Conservation (phyloP, 2,888 invertebrate species). For the Hirtodrosophila trivittata region DNA sequence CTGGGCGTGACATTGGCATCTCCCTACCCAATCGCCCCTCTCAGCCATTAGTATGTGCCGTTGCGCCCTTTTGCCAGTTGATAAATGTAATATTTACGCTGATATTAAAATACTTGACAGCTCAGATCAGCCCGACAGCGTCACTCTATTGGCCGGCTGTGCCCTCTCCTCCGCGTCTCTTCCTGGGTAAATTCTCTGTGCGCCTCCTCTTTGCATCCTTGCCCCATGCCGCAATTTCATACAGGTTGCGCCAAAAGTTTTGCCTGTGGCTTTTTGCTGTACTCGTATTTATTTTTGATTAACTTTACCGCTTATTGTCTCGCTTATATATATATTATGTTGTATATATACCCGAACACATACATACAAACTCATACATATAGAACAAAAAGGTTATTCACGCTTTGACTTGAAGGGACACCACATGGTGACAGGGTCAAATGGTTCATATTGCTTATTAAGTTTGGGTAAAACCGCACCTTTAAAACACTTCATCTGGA, state of each 20-base stretch:
- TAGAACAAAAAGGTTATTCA: conserved; percentile 15
- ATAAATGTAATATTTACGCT: conserved; percentile 64
- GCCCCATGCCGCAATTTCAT: too few species aligned
- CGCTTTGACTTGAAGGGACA: background rate
- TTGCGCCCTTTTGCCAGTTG: conserved; percentile 36
- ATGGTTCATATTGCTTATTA: conserved; percentile 10
- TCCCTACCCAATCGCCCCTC: background rate
- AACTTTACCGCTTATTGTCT: conserved; percentile 46
- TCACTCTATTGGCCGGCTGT: conserved; percentile 9
- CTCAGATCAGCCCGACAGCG: conserved; percentile 2
- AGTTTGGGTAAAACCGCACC: too few species aligned
- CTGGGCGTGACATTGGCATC: conserved; percentile 46
- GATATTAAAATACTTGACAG: conserved; percentile 61
- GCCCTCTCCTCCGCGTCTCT: background rate
- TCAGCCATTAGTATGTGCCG: conserved; percentile 16
- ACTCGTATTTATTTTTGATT: conserved; percentile 54
- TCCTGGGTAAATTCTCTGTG: too few species aligned
- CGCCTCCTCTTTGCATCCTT: too few species aligned
- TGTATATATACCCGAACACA: background rate
- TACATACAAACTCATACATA: background rate
- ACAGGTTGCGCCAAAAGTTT: conserved; percentile 24
- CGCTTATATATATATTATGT: conserved; percentile 10
- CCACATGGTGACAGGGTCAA: too few species aligned
- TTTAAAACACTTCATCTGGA: conserved; percentile 14
- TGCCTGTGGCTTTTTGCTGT: conserved; percentile 33